Base-by-base conservation (phyloP, 2,113 vertebrate species). In the Gymnorhina tibicen region DNA sequence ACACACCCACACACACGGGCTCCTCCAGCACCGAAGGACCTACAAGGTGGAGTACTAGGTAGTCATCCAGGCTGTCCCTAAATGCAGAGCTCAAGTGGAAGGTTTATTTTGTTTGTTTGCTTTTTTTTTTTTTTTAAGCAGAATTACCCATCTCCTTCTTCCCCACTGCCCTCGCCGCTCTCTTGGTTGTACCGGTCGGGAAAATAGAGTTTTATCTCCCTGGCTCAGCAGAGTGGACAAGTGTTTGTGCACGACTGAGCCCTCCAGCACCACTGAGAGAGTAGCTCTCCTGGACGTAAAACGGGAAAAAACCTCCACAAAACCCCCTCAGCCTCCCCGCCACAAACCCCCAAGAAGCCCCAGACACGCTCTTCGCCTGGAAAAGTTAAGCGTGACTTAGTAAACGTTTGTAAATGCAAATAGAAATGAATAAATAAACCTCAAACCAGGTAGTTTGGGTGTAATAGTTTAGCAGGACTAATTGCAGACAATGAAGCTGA, bases 401-500 rank as follows among this genome's bases (percentile, higher is more conserved):
- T 64, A 92, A 94, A 95, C 85, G 55, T 90, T 96, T 92, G 63
- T 87, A 91, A 83, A 95, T 95, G 95, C 89, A 97, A 97, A 97
- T 89, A 81, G 60, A 92, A 91, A 94, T 96, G 80, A 98, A 98
- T 97, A 98, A 98, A 98, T 98, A 98, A 97, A 97, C 96, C 96
- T 97, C 96, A 97, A 96, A 97, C 96, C 96, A 97, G 97, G 96
- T 98, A 98, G 97, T 98, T 98, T 91, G 96, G 93, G 96, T 98
- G 96, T 98, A 97, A 97, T 96, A 98, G 97, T 98, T 98, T 98
- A 98, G 98, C 97, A 97, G 96, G 97, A 98, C 97, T 98, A 99
- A 99, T 98, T 98, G 98, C 98, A 98, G 98, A 98, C 98, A 98
- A 98, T 98, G 98, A 98, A 97, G 97, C 98, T 97, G 97, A 98